Percentiles rank a stretch among this genome's conserved stretches.
These are phyloP conservation scores for Druceiella hillmani DNA, from an alignment of 2,888 invertebrate genomes.

Conservation along the genomic window DNA sequence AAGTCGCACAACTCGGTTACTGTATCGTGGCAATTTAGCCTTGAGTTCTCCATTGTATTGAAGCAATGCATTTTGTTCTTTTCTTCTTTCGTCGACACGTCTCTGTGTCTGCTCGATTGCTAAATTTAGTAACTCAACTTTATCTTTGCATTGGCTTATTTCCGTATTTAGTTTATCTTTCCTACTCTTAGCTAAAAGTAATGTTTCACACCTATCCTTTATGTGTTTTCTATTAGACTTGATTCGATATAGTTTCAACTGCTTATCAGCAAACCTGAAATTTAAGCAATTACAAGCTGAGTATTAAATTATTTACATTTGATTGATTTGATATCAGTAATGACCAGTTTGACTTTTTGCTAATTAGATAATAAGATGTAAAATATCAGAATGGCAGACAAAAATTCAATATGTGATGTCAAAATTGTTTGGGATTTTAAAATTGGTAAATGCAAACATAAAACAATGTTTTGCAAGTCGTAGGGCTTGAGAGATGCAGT, in stretches of 20 bases:
- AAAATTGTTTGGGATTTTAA: too few species aligned
- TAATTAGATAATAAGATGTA: too few species aligned
- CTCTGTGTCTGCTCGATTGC: conserved; percentile 42
- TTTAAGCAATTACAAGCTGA: conserved; percentile 8
- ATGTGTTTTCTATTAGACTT: conserved; percentile 53
- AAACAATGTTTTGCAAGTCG: too few species aligned
- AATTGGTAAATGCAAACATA: too few species aligned
- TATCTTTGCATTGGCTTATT: conserved; percentile 40
- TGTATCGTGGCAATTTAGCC: conserved; percentile 39
- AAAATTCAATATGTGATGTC: too few species aligned
- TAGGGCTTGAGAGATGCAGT: too few species aligned
- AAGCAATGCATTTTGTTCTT: conserved; percentile 31
- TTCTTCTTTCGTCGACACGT: conserved; percentile 35
- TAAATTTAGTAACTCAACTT: conserved; percentile 37
- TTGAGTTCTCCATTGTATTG: conserved; percentile 37
- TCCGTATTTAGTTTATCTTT: conserved; percentile 40
- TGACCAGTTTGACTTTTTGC: too few species aligned
- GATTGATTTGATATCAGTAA: too few species aligned
- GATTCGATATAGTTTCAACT: conserved; percentile 52
- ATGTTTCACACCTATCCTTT: conserved; percentile 49
- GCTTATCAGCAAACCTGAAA: conserved; percentile 59
- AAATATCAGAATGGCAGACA: too few species aligned
- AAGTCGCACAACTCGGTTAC: conserved; percentile 39
- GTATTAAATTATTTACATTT: too few species aligned
- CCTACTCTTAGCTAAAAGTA: conserved; percentile 37